A percentile compares a stretch with the other conserved stretches of the same genome.
These are phyloP conservation scores for Lacanobia wlatinum DNA, from an alignment of 2,888 invertebrate species.

Conservation along the genomic window DNA sequence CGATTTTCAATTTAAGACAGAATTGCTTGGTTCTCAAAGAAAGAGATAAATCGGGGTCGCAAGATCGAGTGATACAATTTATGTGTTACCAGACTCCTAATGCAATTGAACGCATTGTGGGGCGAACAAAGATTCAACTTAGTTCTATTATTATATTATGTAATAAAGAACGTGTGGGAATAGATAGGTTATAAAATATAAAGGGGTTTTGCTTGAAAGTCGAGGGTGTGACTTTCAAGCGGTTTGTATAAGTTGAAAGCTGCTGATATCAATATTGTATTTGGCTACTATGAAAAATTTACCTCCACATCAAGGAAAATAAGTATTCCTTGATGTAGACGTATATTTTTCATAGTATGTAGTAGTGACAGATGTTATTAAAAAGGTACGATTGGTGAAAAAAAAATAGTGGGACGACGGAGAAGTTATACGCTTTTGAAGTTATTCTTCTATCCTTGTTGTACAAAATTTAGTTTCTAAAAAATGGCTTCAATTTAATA, in stretches of 20 bases:
- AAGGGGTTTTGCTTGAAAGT: not conserved
- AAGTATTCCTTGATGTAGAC: no score
- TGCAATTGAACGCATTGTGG: slow-evolving; percentile 76
- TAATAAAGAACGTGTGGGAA: slow-evolving; percentile 35
- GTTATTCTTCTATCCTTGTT: no score
- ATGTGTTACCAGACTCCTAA: slow-evolving; percentile 72
- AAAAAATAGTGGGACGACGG: no score
- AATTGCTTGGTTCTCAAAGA: slow-evolving; percentile 59
- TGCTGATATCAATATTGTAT: not conserved
- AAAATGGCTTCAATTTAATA: no score
- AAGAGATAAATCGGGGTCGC: slow-evolving; percentile 68
- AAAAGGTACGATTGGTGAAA: no score
- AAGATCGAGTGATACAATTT: slow-evolving; percentile 76
- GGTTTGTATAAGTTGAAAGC: not conserved
- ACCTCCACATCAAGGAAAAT: no score
- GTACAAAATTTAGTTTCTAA: no score
- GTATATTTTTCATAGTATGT: no score
- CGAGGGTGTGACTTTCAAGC: not conserved
- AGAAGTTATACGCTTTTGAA: no score
- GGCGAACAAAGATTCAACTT: slow-evolving; percentile 58
- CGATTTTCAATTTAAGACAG: slow-evolving; percentile 67
- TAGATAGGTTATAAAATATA: slow-evolving; percentile 22
- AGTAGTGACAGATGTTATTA: no score
- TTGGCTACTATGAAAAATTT: no score
- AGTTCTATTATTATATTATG: slow-evolving; percentile 53